phyloP scores from a whole-genome alignment of 2,888 invertebrate species.

The Agrilus biguttatus region DNA sequence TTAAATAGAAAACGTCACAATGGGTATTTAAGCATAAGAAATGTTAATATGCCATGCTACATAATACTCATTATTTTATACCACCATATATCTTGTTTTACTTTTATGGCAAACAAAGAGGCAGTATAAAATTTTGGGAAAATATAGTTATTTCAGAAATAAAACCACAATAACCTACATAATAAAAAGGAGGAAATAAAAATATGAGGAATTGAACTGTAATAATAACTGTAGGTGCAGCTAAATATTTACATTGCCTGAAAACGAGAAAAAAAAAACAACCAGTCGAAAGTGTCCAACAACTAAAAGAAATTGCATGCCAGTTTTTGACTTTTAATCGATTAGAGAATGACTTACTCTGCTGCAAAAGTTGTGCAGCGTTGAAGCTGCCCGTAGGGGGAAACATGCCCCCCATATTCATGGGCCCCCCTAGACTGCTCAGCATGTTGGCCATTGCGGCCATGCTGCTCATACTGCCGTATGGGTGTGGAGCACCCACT shows the following conservation, averaged over 20 bases:
- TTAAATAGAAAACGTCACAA: too few species aligned
- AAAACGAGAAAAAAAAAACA: neutral
- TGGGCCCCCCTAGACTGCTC: slow-evolving; percentile 30
- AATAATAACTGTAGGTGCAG: too few species aligned
- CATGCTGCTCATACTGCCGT: slow-evolving; percentile 30
- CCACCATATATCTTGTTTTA: too few species aligned
- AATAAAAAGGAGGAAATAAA: too few species aligned
- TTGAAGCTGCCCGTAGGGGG: slow-evolving; percentile 37
- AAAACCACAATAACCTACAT: too few species aligned
- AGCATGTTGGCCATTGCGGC: slow-evolving; percentile 35
- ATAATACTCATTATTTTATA: too few species aligned
- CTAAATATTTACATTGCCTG: too few species aligned
- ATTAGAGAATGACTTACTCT: slow-evolving; percentile 50
- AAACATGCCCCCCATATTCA: slow-evolving; percentile 27
- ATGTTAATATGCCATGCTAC: neutral
- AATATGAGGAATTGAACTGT: too few species aligned
- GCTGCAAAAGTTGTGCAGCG: slow-evolving; percentile 70
- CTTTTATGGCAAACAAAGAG: too few species aligned
- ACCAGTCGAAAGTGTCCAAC: neutral
- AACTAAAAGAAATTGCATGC: slow-evolving; percentile 1
- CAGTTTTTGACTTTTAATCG: slow-evolving; percentile 1
- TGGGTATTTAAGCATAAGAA: too few species aligned
- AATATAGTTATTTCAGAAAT: too few species aligned
- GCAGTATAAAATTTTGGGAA: too few species aligned
- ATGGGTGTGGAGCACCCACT: slow-evolving; percentile 18